Evolutionary conservation across 2,113 vertebrate species (phyloP), one percentile per base, ranked within the genome.

Genomic region (Cygnus atratus): DNA sequence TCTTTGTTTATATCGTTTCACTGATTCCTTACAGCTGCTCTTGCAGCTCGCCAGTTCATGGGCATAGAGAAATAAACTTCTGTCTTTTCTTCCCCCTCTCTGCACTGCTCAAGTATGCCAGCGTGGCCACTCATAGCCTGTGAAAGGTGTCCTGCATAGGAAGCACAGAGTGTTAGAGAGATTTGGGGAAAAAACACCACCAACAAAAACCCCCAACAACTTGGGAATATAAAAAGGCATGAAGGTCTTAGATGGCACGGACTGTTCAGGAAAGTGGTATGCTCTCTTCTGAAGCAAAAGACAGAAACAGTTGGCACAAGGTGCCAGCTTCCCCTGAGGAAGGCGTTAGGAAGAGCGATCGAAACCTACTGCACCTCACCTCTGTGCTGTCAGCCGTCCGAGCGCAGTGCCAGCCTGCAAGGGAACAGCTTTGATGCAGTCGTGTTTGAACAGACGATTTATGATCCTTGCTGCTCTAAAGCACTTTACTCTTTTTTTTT

Each of bases 291-390:
- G 62, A 88, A 88, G 28, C 13, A 37, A 44, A 57, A 82, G 19
- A 14, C 33, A 33, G n/a, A 71, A 95, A 19, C 17, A 0, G 0
- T 75, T 87, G 62, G 58, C 65, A 13, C 16, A 29, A 76, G 62
- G 18, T 75, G 31, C 26, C 89, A 50, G 4, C 72, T 95, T 84
- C 18, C 24, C 15, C 16, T 13, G n/a, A 7, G 66, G 18, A 43
- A 73, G 54, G 72, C 12, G 6, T 43, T 10, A 21, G 43, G 29
- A 82, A 58, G 54, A 89, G 15, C 0, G 0, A 18, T 58, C 24
- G 29, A 31, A 79, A 85, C 26, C 9, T 50, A 9, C 21, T 41
- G 24, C 37, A 10, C 33, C 39, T 50, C 80, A 44, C 54, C 63
- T 67, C 10, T 57, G 20, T 68, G 33, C 33, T 78, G 58, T 87